Conservation (phyloP, 1,140 invertebrate species). For the Agraylea sexmaculata region DNA sequence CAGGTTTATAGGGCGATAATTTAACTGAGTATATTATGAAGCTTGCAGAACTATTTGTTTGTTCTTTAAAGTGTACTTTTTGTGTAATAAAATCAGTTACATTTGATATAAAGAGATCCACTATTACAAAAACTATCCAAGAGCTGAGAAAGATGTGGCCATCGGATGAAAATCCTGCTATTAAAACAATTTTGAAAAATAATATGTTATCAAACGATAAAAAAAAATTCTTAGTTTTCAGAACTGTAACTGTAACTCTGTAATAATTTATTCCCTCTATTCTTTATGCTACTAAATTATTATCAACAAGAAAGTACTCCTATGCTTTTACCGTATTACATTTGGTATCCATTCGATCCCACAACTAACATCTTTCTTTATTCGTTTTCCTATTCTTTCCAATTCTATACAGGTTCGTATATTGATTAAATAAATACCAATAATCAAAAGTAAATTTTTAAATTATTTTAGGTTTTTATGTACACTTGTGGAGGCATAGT, state of each 20-base stretch:
- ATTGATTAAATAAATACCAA: too few species aligned
- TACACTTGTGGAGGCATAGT: constrained; percentile 9
- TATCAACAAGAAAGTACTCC: background rate
- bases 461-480: constrained; percentile 15
- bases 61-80: constrained; percentile 10
- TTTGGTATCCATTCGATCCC: constrained; percentile 18
- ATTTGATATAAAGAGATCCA: constrained; percentile 6
- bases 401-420: constrained; percentile 15
- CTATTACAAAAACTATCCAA: constrained; percentile 5
- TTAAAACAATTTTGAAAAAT: constrained; percentile 2
- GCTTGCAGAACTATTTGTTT: constrained; percentile 14
- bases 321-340: constrained; percentile 13
- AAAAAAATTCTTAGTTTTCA: constrained; percentile 12
- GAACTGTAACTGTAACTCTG: constrained; percentile 10
- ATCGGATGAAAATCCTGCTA: background rate
- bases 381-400: constrained; percentile 9
- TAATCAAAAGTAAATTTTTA: too few species aligned
- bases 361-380: too few species aligned
- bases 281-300: constrained; percentile 12
- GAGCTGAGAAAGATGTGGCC: constrained; percentile 15
- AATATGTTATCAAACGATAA: constrained; percentile 10
- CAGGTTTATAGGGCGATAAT: too few species aligned
- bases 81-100: constrained; percentile 8
- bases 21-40: constrained; percentile 6
- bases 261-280: constrained; percentile 17